A percentile compares a stretch with the other conserved stretches of the same genome.
These are phyloP conservation scores for Carassius auratus DNA, from an alignment of 2,113 vertebrate genomes.

Conservation along the genomic window DNA sequence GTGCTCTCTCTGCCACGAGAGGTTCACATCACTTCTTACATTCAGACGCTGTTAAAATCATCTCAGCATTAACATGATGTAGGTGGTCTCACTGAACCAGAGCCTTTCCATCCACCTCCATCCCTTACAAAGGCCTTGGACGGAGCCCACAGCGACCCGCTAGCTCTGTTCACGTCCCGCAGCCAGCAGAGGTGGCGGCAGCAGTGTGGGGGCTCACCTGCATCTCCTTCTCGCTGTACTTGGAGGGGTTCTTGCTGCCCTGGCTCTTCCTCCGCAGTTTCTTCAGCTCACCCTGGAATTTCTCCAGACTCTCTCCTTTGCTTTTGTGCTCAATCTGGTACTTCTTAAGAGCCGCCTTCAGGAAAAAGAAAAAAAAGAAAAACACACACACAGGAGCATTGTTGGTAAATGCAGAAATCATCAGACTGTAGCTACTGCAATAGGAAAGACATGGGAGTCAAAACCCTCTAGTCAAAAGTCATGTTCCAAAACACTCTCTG, in stretches of 20 bases:
- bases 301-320: conserved; percentile 72
- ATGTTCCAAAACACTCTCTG: neutral
- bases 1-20: neutral
- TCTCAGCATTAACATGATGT: conserved; percentile 33
- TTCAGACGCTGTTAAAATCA: conserved; percentile 26
- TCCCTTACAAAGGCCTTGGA: conserved; percentile 5
- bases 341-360: conserved; percentile 94
- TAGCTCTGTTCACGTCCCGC: neutral
- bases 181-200: too few species aligned
- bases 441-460: conserved; percentile 2
- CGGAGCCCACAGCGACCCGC: neutral
- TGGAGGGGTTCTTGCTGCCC: conserved; percentile 97
- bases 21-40: conserved; percentile 21
- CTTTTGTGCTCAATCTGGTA: conserved; percentile 95
- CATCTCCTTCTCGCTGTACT: conserved; percentile 96
- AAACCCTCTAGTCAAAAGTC: neutral
- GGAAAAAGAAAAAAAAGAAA: conserved; percentile 32
- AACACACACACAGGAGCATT: neutral
- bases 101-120: conserved; percentile 15
- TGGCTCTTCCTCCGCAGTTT: conserved; percentile 98
- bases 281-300: conserved; percentile 90
- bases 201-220: conserved; percentile 80
- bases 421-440: neutral
- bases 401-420: conserved; percentile 24
- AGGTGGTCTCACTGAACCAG: conserved; percentile 20